phyloP scores from a whole-genome alignment of 2,797 vertebrate species.

The Helicolenus hilgendorfi region DNA sequence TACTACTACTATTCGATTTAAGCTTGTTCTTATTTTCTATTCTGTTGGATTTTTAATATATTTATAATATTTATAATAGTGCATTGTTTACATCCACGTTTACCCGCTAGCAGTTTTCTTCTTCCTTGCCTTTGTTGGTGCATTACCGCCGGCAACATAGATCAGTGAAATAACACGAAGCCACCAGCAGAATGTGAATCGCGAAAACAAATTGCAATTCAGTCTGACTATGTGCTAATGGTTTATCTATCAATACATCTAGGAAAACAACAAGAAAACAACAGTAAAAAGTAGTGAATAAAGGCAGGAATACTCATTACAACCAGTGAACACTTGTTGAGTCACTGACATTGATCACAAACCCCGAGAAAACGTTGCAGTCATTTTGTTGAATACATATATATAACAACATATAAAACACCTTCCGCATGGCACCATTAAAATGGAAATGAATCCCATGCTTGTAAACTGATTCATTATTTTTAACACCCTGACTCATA shows the following conservation, averaged over 20 bases:
- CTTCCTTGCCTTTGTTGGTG: neutral
- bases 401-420: too few relatives aligned
- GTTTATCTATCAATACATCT: neutral
- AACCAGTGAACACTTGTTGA: constrained; percentile 19
- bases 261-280: neutral
- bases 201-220: neutral
- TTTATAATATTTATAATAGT: neutral
- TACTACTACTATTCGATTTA: too few relatives aligned
- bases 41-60: too few relatives aligned
- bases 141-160: neutral
- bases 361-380: neutral
- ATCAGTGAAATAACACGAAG: neutral
- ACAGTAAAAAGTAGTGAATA: neutral
- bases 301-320: neutral
- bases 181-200: neutral
- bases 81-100: neutral
- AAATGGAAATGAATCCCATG: constrained; percentile 17
- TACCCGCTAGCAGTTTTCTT: neutral
- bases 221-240: neutral
- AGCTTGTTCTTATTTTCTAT: too few relatives aligned
- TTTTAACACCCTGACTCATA: constrained; percentile 9
- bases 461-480: constrained; percentile 15
- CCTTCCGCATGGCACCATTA: constrained; percentile 1
- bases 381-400: neutral
- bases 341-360: neutral